phyloP scores from a whole-genome alignment of 2,888 invertebrate species.

The Dryocosmus kuriphilus region DNA sequence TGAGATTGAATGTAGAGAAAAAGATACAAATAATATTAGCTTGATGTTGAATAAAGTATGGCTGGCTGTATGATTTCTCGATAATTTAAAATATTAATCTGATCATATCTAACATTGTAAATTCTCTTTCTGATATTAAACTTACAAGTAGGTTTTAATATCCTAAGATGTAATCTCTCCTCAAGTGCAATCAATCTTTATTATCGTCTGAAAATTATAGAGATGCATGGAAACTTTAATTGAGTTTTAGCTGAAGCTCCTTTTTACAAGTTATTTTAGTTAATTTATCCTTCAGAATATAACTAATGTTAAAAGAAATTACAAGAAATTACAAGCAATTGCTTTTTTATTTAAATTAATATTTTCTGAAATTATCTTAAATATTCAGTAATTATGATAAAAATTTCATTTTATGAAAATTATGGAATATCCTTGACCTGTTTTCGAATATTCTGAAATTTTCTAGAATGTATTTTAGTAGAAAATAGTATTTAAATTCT shows the following conservation, averaged over 20 bases:
- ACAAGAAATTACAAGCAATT: too few relatives aligned
- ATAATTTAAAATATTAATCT: not conserved
- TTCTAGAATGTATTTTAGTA: too few relatives aligned
- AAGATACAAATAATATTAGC: slow-evolving; percentile 15
- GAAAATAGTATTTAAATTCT: too few relatives aligned
- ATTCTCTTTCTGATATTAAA: not conserved
- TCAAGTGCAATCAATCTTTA: not conserved
- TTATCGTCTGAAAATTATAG: not conserved
- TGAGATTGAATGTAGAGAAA: slow-evolving; percentile 28
- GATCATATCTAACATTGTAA: not conserved
- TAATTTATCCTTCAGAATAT: too few relatives aligned
- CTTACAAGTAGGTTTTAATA: not conserved
- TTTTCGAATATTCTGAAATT: too few relatives aligned
- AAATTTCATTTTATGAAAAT: too few relatives aligned
- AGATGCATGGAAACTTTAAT: not conserved
- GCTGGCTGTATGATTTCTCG: not conserved
- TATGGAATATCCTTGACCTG: too few relatives aligned
- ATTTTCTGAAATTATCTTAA: too few relatives aligned
- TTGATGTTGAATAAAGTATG: slow-evolving; percentile 8
- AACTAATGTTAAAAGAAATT: too few relatives aligned
- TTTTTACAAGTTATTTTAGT: not conserved
- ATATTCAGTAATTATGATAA: too few relatives aligned
- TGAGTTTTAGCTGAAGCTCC: not conserved
- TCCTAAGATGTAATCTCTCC: not conserved
- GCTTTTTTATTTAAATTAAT: too few relatives aligned